Conservation (phyloP, 1,140 invertebrate genomes). For the Maniola jurtina region DNA sequence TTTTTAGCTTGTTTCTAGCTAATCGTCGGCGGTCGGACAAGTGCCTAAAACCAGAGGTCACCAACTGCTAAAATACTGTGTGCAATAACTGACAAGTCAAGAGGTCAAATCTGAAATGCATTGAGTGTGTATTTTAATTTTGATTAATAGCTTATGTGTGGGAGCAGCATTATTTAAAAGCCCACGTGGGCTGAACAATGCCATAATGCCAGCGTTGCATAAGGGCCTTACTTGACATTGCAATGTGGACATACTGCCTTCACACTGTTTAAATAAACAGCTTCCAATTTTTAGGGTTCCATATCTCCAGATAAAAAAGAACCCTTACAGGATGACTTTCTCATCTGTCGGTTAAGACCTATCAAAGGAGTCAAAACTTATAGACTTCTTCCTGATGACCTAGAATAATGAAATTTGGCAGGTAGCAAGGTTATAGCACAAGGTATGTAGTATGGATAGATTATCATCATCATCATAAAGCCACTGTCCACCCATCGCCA, state of each 20-base stretch:
- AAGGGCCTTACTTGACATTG: constrained; percentile 41
- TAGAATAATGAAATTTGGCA: too few species aligned
- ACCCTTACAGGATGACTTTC: too few species aligned
- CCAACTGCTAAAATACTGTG: constrained; percentile 7
- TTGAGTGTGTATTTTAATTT: constrained; percentile 39
- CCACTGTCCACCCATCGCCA: too few species aligned
- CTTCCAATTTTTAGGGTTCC: constrained; percentile 8
- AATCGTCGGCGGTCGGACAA: neutral
- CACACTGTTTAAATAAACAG: constrained; percentile 9
- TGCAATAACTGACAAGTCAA: constrained; percentile 16
- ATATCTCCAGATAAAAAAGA: neutral
- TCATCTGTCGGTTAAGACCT: too few species aligned
- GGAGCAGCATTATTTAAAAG: constrained; percentile 43
- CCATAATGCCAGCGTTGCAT: constrained; percentile 49
- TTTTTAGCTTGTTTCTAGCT: neutral
- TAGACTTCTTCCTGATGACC: too few species aligned
- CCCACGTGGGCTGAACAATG: constrained; percentile 52
- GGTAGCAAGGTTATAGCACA: too few species aligned
- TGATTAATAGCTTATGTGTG: constrained; percentile 37
- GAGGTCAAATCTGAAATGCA: constrained; percentile 32
- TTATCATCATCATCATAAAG: too few species aligned
- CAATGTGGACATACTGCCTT: constrained; percentile 30
- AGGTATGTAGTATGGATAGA: too few species aligned
- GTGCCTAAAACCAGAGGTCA: neutral
- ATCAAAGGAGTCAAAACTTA: too few species aligned